Conservation (phyloP, 2,113 vertebrate species). For the Octodon degus region DNA sequence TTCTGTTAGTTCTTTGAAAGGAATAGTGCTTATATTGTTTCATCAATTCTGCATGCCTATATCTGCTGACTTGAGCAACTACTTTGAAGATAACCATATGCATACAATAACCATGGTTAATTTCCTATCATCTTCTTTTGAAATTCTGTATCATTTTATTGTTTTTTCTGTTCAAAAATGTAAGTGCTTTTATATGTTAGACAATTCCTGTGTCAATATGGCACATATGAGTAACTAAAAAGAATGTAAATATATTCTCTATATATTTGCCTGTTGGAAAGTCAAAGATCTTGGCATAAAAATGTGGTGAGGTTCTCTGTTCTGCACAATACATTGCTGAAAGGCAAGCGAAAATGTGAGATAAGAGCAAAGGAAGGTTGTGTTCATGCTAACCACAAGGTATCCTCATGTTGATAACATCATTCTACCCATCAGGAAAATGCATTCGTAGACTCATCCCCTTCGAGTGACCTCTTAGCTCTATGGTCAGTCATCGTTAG, state of each 20-base stretch:
- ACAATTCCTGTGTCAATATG: not conserved
- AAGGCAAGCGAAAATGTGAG: not conserved
- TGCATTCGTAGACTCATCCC: not conserved
- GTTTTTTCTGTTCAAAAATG: not conserved
- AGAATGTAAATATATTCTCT: not conserved
- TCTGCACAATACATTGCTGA: not conserved
- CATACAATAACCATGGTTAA: too few relatives aligned
- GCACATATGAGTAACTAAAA: not conserved
- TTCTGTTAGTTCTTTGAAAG: too few relatives aligned
- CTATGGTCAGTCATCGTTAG: not conserved
- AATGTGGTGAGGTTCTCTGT: not conserved
- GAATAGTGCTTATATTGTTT: too few relatives aligned
- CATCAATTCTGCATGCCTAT: too few relatives aligned
- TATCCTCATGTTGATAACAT: not conserved
- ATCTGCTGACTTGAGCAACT: too few relatives aligned
- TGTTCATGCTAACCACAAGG: not conserved
- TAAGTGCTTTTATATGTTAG: not conserved
- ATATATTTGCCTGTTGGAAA: not conserved
- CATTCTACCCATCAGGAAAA: not conserved
- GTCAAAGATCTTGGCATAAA: not conserved
- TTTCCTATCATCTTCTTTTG: too few relatives aligned
- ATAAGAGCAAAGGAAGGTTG: not conserved
- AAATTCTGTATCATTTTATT: too few relatives aligned
- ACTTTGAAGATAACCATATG: too few relatives aligned
- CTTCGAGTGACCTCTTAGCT: not conserved